Base-by-base conservation (phyloP, 64 coral and sea anemone species). In the Montipora cactus region DNA sequence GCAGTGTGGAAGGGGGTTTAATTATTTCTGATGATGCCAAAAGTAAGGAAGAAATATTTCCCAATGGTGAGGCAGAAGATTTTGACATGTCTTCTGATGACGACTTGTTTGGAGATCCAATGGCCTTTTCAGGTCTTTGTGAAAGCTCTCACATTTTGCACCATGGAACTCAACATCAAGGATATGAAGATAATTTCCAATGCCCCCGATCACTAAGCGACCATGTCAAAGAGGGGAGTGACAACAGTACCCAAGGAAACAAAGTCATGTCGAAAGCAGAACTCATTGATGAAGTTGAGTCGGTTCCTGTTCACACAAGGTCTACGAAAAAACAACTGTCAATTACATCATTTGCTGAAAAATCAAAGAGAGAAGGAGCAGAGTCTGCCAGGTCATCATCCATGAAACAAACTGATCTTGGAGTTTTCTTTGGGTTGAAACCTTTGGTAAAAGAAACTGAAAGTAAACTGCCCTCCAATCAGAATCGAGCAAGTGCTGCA, bases 381-480 rank as follows among this genome's bases (percentile, higher is more conserved):
- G 7, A 5, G 11, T 14, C 13, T 18, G 49, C 71, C 21, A 57
- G 22, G 47, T 59, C 76, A 11, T 71, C 59, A 4, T 37, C 37
- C 37, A 79, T 90, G 3, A 98, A 98, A 88, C 97, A 98, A 75
- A 81, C 86, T 78, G 94, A 98, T 76, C 94, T 98, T 55, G 97
- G 97, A 23, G 37, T 93, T 47, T 98, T 89, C 91, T 98, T 98
- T 98, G 97, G 97, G 19, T 74, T 98, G 84, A 98, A 96, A 84
- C 83, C 94, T 74, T 15, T 59, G 28, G 47, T 64, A 75, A 81
- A 47, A 37, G 47, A n/a, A 67, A 44, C 28, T 2, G 51, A 85
- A 44, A 87, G 2, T 77, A 85, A 76, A 91, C 21, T 58, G 49
- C 71, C 66, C 11, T 15, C 55, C 22, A 59, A 75, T 45, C 23